Conservation (phyloP, 2,113 vertebrate genomes). For the Oryzias curvinotus region DNA sequence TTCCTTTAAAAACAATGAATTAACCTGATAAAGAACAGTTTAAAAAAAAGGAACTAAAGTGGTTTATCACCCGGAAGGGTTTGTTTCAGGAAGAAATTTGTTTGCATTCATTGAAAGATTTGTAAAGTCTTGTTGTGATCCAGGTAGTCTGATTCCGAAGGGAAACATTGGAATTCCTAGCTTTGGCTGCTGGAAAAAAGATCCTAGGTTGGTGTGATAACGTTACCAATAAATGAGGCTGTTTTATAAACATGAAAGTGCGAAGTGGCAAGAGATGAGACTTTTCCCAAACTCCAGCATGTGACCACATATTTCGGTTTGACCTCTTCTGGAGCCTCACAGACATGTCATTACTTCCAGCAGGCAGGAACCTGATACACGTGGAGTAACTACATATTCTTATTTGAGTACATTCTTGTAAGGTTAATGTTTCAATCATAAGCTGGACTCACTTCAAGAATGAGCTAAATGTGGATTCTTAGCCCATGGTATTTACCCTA, state of each 20-base stretch:
- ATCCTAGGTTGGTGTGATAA: slow-evolving; percentile 35
- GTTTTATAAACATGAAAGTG: slow-evolving; percentile 61
- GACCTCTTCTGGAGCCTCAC: slow-evolving; percentile 30
- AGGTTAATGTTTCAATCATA: too few relatives aligned
- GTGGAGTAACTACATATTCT: neutral
- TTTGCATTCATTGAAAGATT: slow-evolving; percentile 34
- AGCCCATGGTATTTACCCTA: too few relatives aligned
- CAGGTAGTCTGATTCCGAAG: slow-evolving; percentile 25
- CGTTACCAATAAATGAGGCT: slow-evolving; percentile 42
- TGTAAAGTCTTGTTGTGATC: slow-evolving; percentile 24
- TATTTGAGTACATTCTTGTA: too few relatives aligned
- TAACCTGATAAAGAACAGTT: too few relatives aligned
- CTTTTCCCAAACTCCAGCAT: slow-evolving; percentile 27
- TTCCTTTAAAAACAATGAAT: too few relatives aligned
- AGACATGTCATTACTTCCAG: slow-evolving; percentile 15
- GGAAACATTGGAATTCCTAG: slow-evolving; percentile 35
- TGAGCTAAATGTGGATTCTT: too few relatives aligned
- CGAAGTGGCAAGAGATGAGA: slow-evolving; percentile 3
- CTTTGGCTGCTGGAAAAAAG: neutral
- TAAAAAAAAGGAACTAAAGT: too few relatives aligned
- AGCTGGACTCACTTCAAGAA: too few relatives aligned
- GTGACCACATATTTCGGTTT: slow-evolving; percentile 26
- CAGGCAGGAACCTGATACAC: slow-evolving; percentile 18
- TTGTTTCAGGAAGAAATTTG: slow-evolving; percentile 6
- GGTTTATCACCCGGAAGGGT: neutral